A percentile compares a stretch with the other conserved stretches of the same genome.
Conservation (phyloP, 1,140 invertebrate genomes). For the Contarinia nasturtii region DNA sequence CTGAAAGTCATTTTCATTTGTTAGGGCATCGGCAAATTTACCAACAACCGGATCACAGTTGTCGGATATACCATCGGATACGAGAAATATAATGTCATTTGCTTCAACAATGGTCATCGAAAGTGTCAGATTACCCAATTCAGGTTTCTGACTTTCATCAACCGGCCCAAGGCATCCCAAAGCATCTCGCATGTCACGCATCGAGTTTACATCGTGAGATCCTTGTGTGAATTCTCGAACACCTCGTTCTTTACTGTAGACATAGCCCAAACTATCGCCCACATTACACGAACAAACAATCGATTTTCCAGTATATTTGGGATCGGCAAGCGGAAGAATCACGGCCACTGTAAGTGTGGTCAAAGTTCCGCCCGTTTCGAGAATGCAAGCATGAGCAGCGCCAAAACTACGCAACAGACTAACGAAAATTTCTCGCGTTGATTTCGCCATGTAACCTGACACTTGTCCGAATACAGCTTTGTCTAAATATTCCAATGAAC, state of each 20-base stretch:
- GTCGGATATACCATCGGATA: slow-evolving; percentile 81
- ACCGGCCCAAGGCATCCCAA: slow-evolving; percentile 78
- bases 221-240: slow-evolving; percentile 52
- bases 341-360: slow-evolving; percentile 72
- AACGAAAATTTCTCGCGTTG: slow-evolving; percentile 49
- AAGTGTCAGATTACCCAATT: slow-evolving; percentile 77
- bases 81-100: slow-evolving; percentile 77
- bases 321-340: slow-evolving; percentile 37
- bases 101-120: slow-evolving; percentile 67
- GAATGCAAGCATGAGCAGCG: slow-evolving; percentile 69
- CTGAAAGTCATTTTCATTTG: slow-evolving; percentile 11
- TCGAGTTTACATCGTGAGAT: slow-evolving; percentile 26
- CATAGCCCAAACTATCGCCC: slow-evolving; percentile 75
- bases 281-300: slow-evolving; percentile 82
- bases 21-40: slow-evolving; percentile 54
- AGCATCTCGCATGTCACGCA: slow-evolving; percentile 82
- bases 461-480: slow-evolving; percentile 43
- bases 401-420: slow-evolving; percentile 66
- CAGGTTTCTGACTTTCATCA: slow-evolving; percentile 71
- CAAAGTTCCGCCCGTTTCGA: slow-evolving; percentile 68
- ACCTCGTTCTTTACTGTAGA: slow-evolving; percentile 60
- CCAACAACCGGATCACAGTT: slow-evolving; percentile 91
- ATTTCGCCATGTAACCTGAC: slow-evolving; percentile 15
- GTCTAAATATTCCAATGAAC: slow-evolving; percentile 70
- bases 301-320: slow-evolving; percentile 27